Base-by-base conservation (phyloP, 2,113 vertebrate genomes). In the Leptocoma aspasia region DNA sequence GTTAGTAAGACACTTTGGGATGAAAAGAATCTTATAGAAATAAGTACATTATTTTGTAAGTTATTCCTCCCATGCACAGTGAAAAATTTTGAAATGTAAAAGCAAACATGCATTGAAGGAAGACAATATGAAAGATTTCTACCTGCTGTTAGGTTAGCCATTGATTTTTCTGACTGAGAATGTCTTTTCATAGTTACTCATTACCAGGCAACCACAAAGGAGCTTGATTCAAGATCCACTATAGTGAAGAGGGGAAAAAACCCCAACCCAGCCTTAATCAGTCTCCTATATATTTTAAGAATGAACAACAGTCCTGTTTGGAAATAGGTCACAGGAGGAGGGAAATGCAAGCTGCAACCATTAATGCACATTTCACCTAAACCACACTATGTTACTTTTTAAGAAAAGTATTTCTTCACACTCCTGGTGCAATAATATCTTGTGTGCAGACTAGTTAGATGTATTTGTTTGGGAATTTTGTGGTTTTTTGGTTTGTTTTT, bases 91-190 rank as follows among this genome's bases (percentile, higher is more conserved):
- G 24, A 64, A 47, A 78, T 80, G 31, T 37, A 66, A 86, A 86
- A 81, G 19, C 26, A 45, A 82, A 44, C 35, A 26, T 27, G 18
- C 28, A 56, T 2, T 65, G 41, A 89, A 76, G n/a, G 41, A 78
- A 73, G 42, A 35, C 52, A 73, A 9, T 41, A 78, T 27, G n/a
- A 54, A 88, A 88, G 19, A 88, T 68, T 94, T 78, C 52, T 69
- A 73, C 59, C 75, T 73, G 79, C 79, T 90, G 64, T 80, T 64
- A 68, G 30, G 45, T 81, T 66, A 77, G 87, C 68, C 54, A 66
- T 83, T 83, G 68, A 88, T 93, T 96, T 93, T 95, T 83, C 85
- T 92, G 33, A 69, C 77, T 3, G 37, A 76, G 63, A 92, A 85
- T n/a, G 52, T 71, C 79, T 83, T 90, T 81, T 73, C 79, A n/a